Evolutionary conservation across 2,113 vertebrate genomes (phyloP).

Genomic region (Pseudopipra pipra): DNA sequence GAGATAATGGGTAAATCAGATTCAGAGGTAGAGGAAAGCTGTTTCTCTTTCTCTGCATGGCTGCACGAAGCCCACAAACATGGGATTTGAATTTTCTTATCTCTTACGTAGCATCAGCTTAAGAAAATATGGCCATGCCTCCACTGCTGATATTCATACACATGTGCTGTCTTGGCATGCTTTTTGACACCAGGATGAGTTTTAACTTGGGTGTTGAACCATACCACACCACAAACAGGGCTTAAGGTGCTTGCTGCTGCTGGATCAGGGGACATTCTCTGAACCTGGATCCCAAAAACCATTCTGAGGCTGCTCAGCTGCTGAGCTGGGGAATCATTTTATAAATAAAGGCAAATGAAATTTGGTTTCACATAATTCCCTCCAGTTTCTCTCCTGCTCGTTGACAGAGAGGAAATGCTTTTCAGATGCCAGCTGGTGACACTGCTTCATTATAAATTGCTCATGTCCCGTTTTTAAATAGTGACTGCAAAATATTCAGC

Average conservation of each 20-base stretch:
- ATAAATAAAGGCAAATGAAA: constrained; percentile 2
- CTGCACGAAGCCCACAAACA: background rate
- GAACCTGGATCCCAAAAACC: background rate
- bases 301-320: background rate
- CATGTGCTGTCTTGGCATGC: background rate
- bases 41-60: background rate
- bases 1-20: constrained; percentile 53
- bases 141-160: background rate
- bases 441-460: constrained; percentile 58
- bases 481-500: background rate
- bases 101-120: background rate
- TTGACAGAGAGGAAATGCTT: constrained; percentile 34
- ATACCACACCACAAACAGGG: background rate
- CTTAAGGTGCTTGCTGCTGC: background rate
- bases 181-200: background rate
- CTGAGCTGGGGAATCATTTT: background rate
- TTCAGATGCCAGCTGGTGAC: constrained; percentile 62
- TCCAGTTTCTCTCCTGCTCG: background rate
- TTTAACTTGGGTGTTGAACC: background rate
- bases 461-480: background rate
- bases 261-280: background rate
- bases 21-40: background rate
- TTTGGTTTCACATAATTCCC: background rate
- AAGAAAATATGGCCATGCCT: background rate
- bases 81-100: background rate